These are phyloP conservation scores for Falco concolor DNA, from an alignment of 2,797 vertebrate genomes.

Conservation along the genomic window DNA sequence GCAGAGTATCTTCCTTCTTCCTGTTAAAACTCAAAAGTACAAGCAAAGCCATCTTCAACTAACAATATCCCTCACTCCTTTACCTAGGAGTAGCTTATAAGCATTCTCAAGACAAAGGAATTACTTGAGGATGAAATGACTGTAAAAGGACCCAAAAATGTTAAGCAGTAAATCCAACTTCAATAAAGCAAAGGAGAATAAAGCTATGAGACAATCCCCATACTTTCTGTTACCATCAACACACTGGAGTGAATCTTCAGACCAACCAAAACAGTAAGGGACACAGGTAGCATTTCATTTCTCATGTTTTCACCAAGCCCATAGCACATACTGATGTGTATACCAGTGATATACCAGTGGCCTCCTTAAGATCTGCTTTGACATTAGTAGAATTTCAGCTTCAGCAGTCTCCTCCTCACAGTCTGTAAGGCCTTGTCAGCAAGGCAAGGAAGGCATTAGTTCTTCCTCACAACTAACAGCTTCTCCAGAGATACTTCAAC, in stretches of 20 bases:
- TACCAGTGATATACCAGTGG: not conserved
- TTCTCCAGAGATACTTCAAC: not conserved
- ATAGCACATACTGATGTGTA: not conserved
- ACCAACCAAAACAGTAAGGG: not conserved
- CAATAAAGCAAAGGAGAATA: not conserved
- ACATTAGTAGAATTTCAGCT: not conserved
- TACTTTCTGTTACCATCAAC: not conserved
- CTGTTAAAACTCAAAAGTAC: not conserved
- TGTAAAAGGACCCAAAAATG: not conserved
- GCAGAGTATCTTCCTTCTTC: not conserved
- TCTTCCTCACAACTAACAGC: not conserved
- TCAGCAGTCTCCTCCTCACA: not conserved
- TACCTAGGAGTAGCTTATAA: not conserved
- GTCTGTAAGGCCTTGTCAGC: not conserved
- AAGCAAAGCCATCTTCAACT: not conserved
- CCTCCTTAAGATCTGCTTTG: not conserved
- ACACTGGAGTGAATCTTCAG: not conserved
- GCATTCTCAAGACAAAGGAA: not conserved
- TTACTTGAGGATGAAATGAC: not conserved
- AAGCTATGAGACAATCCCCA: not conserved
- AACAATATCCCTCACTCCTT: not conserved
- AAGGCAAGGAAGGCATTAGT: not conserved
- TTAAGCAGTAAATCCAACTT: not conserved
- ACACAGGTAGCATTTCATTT: not conserved
- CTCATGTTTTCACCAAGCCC: not conserved